Percentiles rank a stretch among this genome's conserved stretches.
Conservation (phyloP, 2,888 invertebrate species). For the Himalopsyche kuldschensis region DNA sequence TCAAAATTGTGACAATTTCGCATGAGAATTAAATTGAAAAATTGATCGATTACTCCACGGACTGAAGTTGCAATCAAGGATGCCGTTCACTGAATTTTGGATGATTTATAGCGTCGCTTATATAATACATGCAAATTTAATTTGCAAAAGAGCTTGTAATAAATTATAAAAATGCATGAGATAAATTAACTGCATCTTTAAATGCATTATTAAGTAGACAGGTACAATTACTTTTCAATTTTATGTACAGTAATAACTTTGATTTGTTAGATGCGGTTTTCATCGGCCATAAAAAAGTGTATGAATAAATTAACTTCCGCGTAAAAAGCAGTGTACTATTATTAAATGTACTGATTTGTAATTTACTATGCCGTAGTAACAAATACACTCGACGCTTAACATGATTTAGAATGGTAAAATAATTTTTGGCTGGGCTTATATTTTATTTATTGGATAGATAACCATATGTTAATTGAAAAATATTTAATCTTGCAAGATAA, state of each 20-base stretch:
- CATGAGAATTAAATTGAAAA: slow-evolving; percentile 2
- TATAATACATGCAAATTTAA: background rate
- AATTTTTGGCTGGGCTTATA: too few species aligned
- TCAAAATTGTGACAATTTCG: slow-evolving; percentile 5
- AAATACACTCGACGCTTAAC: too few species aligned
- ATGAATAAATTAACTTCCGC: background rate
- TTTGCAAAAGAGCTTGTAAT: background rate
- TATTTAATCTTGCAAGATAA: too few species aligned
- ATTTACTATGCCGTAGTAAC: too few species aligned
- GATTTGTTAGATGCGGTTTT: background rate
- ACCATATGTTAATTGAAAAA: too few species aligned
- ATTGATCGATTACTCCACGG: background rate
- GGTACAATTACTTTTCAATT: background rate
- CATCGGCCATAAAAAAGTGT: background rate
- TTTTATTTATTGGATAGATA: too few species aligned
- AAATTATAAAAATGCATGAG: background rate
- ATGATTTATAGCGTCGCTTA: background rate
- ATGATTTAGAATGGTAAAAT: too few species aligned
- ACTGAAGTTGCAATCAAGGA: background rate
- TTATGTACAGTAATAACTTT: background rate
- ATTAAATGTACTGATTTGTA: too few species aligned
- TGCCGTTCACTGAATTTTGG: background rate
- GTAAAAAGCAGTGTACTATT: background rate
- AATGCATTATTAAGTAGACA: background rate
- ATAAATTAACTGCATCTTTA: background rate